Evolutionary conservation across 53 echinoderm and acorn worm species (phyloP).

Genomic region (Antedon mediterranea): DNA sequence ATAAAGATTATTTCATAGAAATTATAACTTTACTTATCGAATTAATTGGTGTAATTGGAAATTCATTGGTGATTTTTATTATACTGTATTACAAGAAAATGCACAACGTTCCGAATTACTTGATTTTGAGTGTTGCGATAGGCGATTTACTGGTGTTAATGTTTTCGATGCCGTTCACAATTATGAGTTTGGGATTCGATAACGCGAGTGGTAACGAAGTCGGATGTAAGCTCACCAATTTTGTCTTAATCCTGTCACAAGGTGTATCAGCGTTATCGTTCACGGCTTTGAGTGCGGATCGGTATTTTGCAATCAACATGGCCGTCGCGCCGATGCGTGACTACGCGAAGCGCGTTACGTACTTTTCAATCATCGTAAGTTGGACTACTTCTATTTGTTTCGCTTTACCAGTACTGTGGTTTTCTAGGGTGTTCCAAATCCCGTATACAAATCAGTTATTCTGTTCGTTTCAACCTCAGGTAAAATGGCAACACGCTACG

Average conservation of each 20-base stretch:
- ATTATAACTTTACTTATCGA: not conserved
- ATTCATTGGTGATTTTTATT: slow-evolving; percentile 58
- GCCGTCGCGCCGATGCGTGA: slow-evolving; percentile 61
- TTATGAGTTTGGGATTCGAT: slow-evolving; percentile 30
- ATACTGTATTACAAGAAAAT: slow-evolving; percentile 57
- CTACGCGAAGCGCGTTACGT: slow-evolving; percentile 38
- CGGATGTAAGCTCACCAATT: slow-evolving; percentile 42
- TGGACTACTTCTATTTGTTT: slow-evolving; percentile 44
- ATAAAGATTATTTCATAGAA: not conserved
- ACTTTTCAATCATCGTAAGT: slow-evolving; percentile 33
- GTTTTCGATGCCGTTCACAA: slow-evolving; percentile 42
- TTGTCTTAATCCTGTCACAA: slow-evolving; percentile 51
- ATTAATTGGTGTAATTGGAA: slow-evolving; percentile 54
- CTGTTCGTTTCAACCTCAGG: not conserved
- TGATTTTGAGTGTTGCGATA: slow-evolving; percentile 61
- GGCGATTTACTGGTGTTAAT: slow-evolving; percentile 67
- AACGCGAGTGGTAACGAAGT: slow-evolving; percentile 18
- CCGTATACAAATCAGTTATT: slow-evolving; percentile 25
- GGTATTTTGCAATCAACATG: slow-evolving; percentile 76
- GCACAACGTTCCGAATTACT: slow-evolving; percentile 73
- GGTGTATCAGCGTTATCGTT: slow-evolving; percentile 76
- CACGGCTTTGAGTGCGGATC: slow-evolving; percentile 74
- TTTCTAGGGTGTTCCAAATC: slow-evolving; percentile 15
- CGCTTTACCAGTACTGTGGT: slow-evolving; percentile 33
- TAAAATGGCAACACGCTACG: not conserved